phyloP scores from a whole-genome alignment of 1,140 invertebrate genomes.

The Pseudomyrmex dendroicus region DNA sequence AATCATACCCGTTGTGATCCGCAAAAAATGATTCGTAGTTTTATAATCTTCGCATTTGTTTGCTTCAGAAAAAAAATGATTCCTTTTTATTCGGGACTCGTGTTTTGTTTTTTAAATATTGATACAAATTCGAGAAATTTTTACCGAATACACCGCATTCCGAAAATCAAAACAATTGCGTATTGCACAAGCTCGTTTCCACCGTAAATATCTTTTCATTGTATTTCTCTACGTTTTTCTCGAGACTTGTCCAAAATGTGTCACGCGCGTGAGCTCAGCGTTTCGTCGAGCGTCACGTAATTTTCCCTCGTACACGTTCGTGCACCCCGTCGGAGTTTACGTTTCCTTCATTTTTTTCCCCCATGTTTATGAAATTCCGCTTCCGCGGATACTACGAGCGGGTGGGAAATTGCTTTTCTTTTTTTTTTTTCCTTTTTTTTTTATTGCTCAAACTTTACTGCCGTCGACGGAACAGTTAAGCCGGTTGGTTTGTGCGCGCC shows the following conservation, averaged over 20 bases:
- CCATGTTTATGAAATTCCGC: slow-evolving; percentile 44
- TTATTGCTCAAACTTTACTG: slow-evolving; percentile 59
- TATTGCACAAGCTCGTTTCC: no score
- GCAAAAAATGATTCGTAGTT: neutral
- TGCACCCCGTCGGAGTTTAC: slow-evolving; percentile 1
- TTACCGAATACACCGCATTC: no score
- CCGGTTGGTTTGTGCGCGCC: slow-evolving; percentile 52
- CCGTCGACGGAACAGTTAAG: slow-evolving; percentile 48
- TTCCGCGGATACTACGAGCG: slow-evolving; percentile 36
- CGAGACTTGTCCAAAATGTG: slow-evolving; percentile 18
- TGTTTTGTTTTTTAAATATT: neutral
- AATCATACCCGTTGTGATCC: neutral
- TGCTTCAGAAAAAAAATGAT: slow-evolving; percentile 1
- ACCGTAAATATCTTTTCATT: neutral
- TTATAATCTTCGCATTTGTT: neutral
- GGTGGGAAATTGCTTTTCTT: slow-evolving; percentile 53
- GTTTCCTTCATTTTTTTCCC: slow-evolving; percentile 17
- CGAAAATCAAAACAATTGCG: neutral
- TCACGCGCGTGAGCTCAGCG: neutral
- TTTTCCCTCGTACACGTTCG: slow-evolving; percentile 3
- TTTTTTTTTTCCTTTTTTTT: slow-evolving; percentile 63
- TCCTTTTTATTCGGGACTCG: neutral
- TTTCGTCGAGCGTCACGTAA: slow-evolving; percentile 2
- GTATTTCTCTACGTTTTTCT: neutral
- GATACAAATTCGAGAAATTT: no score